phyloP scores from a whole-genome alignment of 2,113 vertebrate genomes.

The Procavia capensis region DNA sequence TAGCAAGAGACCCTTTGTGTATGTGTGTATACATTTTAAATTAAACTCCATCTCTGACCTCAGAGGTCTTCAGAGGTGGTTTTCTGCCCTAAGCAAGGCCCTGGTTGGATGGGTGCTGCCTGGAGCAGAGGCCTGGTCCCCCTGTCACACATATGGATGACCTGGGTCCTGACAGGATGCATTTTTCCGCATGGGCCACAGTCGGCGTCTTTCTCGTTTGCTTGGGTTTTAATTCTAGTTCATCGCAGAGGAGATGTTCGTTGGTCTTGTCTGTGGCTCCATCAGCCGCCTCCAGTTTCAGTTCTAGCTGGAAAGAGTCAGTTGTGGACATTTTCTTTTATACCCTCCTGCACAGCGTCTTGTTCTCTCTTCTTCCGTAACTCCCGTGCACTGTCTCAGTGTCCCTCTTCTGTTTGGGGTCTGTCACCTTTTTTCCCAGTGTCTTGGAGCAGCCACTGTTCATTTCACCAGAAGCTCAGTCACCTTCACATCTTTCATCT shows the following conservation, averaged over 20 bases:
- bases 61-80: too few relatives aligned
- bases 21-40: not conserved
- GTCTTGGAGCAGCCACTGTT: too few relatives aligned
- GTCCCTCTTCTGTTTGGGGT: too few relatives aligned
- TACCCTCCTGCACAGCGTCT: not conserved
- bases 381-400: not conserved
- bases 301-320: not conserved
- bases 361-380: not conserved
- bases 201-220: not conserved
- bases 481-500: not conserved
- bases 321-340: not conserved
- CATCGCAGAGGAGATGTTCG: not conserved
- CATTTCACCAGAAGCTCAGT: not conserved
- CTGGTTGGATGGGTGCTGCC: too few relatives aligned
- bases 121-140: too few relatives aligned
- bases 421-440: too few relatives aligned
- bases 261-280: not conserved
- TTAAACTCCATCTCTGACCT: not conserved
- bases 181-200: not conserved
- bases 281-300: not conserved
- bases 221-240: not conserved
- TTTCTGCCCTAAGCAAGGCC: not conserved
- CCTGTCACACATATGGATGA: too few relatives aligned
- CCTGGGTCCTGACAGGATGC: not conserved
- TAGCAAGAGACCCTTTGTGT: not conserved